A percentile compares a stretch with the other conserved stretches of the same genome.
phyloP scores from a whole-genome alignment of 2,888 invertebrate species.

The Melinopterus prodromus region DNA sequence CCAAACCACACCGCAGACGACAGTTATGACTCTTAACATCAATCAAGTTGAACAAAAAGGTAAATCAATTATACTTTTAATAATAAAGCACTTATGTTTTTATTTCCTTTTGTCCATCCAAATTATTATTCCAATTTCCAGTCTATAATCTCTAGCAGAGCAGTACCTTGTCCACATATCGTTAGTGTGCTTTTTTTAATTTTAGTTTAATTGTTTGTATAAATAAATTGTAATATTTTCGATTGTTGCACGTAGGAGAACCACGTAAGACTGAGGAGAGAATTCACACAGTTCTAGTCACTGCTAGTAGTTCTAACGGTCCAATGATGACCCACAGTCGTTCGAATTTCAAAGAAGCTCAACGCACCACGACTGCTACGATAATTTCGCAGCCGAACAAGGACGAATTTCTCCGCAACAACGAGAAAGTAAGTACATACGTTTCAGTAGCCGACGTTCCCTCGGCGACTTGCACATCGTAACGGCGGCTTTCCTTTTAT shows the following conservation, averaged over 20 bases:
- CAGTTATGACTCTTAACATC: constrained; percentile 51
- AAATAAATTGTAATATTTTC: neutral
- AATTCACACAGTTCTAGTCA: constrained; percentile 58
- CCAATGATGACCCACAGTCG: constrained; percentile 59
- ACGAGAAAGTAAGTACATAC: constrained; percentile 52
- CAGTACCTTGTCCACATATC: too few relatives aligned
- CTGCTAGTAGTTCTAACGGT: constrained; percentile 58
- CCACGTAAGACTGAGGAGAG: constrained; percentile 52
- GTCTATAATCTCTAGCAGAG: too few relatives aligned
- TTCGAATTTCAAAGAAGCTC: constrained; percentile 55
- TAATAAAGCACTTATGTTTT: neutral
- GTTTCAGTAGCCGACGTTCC: neutral
- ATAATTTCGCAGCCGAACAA: constrained; percentile 51
- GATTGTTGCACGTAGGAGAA: constrained; percentile 41
- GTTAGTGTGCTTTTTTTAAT: neutral
- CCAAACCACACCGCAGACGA: constrained; percentile 41
- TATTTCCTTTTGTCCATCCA: too few relatives aligned
- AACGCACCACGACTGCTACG: constrained; percentile 49
- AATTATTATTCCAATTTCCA: too few relatives aligned
- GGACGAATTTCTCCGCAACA: constrained; percentile 55
- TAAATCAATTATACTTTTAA: constrained; percentile 36
- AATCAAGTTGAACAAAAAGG: constrained; percentile 51
- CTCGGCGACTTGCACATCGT: neutral
- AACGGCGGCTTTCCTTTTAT: constrained; percentile 25
- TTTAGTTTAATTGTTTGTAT: constrained; percentile 30